Base-by-base conservation (phyloP, 2,113 vertebrate genomes). In the Festucalex cinctus region DNA sequence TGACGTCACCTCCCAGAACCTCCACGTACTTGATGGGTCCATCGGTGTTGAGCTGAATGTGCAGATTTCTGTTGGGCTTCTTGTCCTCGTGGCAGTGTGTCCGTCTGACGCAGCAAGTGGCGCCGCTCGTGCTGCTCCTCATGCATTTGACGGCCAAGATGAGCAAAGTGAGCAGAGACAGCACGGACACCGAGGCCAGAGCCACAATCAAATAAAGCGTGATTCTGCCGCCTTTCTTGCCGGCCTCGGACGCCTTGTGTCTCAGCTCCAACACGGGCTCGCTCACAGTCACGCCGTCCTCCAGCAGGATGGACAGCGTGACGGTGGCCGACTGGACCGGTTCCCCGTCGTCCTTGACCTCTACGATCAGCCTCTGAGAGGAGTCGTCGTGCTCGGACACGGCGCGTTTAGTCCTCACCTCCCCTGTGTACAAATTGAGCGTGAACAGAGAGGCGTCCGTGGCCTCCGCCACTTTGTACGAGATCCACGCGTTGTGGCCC, bases 401-500 rank as follows among this genome's bases (percentile, higher is more conserved):
- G 74, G 87, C 68, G 16, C 94, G 92, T 0, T 91, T 88, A 0
- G 90, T 94, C 84, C 94, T 87, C 74, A 96, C 92, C 82, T 96
- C 95, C 20, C 95, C 95, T 0, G 90, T 94, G 78, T 94, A 90
- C 62, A 88, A 73, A 0, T 92, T 93, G 70, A 96, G 88, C 0
- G 76, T 90, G 85, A 95, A 95, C 79, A 95, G 83, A 63, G 91
- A 91, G 1, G 89, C 83, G 68, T 94, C 88, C 0, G 93, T 94
- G 84, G 93, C 92, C 84, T 94, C 90, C 0, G 88, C 86, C 71
- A 93, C 53, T 0, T 68, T 92, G 71, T 95, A 96, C 0, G 92
- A 93, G 26, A 96, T 90, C 93, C 94, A 94, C 8, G 94, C 95
- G 3, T 95, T 95, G 79, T 95, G 91, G 58, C 94, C 94, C 0